Evolutionary conservation across 2,888 invertebrate species (phyloP).

Genomic region (Dasypogon diadema): DNA sequence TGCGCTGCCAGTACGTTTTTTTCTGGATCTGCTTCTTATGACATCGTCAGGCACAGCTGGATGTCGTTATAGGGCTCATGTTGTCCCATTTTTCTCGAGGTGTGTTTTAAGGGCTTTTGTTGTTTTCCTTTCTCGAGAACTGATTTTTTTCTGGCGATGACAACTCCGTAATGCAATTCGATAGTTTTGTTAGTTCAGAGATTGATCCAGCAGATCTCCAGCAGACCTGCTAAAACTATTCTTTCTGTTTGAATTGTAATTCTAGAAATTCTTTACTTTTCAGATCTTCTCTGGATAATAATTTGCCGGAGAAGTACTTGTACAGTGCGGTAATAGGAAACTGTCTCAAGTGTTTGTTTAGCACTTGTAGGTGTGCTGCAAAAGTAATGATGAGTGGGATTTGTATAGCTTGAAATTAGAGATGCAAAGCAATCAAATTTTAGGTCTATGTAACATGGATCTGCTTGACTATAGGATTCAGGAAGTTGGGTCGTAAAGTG

Average conservation of each 20-base stretch:
- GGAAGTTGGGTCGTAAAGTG: too few species aligned
- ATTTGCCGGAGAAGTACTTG: background rate
- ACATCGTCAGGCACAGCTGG: constrained; percentile 13
- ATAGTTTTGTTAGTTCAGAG: constrained; percentile 29
- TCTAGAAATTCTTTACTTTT: background rate
- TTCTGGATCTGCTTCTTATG: background rate
- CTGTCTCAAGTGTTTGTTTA: too few species aligned
- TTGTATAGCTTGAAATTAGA: too few species aligned
- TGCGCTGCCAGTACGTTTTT: background rate
- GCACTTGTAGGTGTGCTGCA: too few species aligned
- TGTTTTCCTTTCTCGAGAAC: background rate
- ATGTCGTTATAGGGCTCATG: background rate
- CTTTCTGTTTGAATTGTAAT: constrained; percentile 20
- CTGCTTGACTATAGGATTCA: too few species aligned
- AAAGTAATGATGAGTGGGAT: too few species aligned
- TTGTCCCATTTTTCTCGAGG: constrained; percentile 21
- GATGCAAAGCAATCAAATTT: too few species aligned
- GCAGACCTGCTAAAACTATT: constrained; percentile 13
- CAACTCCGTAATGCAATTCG: constrained; percentile 29
- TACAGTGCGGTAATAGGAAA: too few species aligned
- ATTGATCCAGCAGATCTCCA: constrained; percentile 19
- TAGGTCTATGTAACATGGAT: too few species aligned
- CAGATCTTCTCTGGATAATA: background rate
- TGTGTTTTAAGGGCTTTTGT: constrained; percentile 14
- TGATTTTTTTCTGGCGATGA: constrained; percentile 1